phyloP scores from a whole-genome alignment of 1,140 invertebrate genomes.

The Drosophila gunungcola region DNA sequence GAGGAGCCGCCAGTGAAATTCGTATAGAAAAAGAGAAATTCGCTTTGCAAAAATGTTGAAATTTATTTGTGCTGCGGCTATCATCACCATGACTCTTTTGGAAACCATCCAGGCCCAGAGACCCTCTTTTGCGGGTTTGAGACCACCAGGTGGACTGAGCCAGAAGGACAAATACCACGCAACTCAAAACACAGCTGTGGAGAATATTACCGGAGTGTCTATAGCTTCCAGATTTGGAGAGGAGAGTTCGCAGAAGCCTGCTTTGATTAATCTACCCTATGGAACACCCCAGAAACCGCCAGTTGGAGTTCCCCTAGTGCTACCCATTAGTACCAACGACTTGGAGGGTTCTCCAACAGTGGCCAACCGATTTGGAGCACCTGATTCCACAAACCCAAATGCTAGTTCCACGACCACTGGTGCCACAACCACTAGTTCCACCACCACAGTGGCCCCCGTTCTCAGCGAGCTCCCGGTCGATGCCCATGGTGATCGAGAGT shows the following conservation, averaged over 20 bases:
- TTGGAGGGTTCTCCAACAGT: constrained; percentile 10
- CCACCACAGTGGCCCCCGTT: neutral
- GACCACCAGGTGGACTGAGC: constrained; percentile 73
- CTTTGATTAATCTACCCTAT: constrained; percentile 38
- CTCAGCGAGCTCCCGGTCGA: constrained; percentile 59
- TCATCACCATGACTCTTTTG: constrained; percentile 30
- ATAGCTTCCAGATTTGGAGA: constrained; percentile 69
- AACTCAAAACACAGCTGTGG: constrained; percentile 59
- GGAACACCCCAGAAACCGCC: constrained; percentile 74
- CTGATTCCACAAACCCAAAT: neutral
- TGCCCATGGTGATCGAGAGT: constrained; percentile 85
- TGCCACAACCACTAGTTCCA: neutral
- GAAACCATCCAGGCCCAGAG: constrained; percentile 63
- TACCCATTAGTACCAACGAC: constrained; percentile 38
- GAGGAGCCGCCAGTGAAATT: constrained; percentile 16
- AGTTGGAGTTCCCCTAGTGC: constrained; percentile 63
- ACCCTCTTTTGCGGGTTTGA: constrained; percentile 71
- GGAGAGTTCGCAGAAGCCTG: constrained; percentile 14
- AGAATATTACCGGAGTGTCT: constrained; percentile 64
- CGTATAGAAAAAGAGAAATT: constrained; percentile 29
- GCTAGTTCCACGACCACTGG: neutral
- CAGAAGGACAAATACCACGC: constrained; percentile 79
- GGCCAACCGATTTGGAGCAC: constrained; percentile 56
- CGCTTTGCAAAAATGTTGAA: constrained; percentile 39
- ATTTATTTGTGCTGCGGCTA: constrained; percentile 20